A percentile compares a stretch with the other conserved stretches of the same genome.
These are phyloP conservation scores for Bradypus variegatus DNA, from an alignment of 2,797 vertebrate genomes.

Conservation along the genomic window DNA sequence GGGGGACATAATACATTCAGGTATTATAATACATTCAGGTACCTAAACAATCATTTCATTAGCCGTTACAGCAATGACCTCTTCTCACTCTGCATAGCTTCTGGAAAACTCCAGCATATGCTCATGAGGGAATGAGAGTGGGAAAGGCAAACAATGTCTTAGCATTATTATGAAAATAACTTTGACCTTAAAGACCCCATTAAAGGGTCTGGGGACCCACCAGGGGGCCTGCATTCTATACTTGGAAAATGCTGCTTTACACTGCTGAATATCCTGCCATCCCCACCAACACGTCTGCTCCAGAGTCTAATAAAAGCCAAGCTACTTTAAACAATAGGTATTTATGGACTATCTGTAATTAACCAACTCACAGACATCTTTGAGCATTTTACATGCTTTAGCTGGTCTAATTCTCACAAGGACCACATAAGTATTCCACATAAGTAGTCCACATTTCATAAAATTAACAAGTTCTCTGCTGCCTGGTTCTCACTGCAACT, in stretches of 20 bases:
- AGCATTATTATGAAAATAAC: neutral
- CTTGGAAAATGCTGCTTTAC: neutral
- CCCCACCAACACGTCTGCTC: neutral
- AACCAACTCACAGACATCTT: neutral
- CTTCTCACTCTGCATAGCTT: neutral
- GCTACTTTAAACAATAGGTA: neutral
- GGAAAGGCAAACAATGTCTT: neutral
- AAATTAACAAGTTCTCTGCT: neutral
- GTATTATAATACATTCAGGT: too few species aligned
- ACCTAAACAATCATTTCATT: neutral
- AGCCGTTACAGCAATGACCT: neutral
- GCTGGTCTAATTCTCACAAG: neutral
- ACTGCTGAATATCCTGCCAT: neutral
- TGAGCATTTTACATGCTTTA: neutral
- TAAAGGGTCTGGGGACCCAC: too few species aligned
- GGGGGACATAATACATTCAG: too few species aligned
- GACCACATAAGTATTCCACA: too few species aligned
- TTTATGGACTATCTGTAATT: neutral
- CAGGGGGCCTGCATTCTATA: neutral
- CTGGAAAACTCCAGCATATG: neutral
- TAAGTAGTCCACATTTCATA: neutral
- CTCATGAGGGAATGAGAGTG: neutral
- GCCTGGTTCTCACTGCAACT: neutral
- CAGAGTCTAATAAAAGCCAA: neutral
- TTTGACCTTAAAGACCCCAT: neutral